Conservation (phyloP, 2,888 invertebrate genomes). For the Apodemia mormo region DNA sequence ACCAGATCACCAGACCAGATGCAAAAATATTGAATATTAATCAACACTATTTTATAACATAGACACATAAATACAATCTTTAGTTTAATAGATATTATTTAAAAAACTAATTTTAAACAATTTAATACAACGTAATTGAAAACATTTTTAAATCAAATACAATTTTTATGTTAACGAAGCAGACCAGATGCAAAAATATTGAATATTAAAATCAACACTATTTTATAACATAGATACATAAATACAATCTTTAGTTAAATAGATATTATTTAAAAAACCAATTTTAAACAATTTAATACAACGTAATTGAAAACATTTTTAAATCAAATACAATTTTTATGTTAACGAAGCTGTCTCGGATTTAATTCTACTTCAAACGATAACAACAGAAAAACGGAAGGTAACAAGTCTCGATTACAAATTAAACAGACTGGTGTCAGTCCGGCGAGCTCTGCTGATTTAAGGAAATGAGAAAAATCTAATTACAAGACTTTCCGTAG, state of each 20-base stretch:
- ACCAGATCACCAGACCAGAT: too few species aligned
- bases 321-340: constrained; percentile 8
- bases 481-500: constrained; percentile 76
- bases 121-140: neutral
- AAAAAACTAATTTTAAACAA: too few species aligned
- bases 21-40: too few species aligned
- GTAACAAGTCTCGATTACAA: constrained; percentile 80
- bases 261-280: too few species aligned
- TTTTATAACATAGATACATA: too few species aligned
- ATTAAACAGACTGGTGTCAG: constrained; percentile 76
- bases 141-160: constrained; percentile 4
- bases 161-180: constrained; percentile 14
- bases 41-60: too few species aligned
- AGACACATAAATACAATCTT: too few species aligned
- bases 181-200: too few species aligned
- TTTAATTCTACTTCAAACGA: constrained; percentile 50
- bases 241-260: too few species aligned
- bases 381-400: constrained; percentile 69
- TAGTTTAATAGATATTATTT: too few species aligned
- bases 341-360: constrained; percentile 14
- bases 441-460: constrained; percentile 62
- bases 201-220: too few species aligned
- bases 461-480: constrained; percentile 79
- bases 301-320: neutral
- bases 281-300: neutral